Base-by-base conservation (phyloP, 2,113 vertebrate genomes). In the Cyanoderma ruficeps region DNA sequence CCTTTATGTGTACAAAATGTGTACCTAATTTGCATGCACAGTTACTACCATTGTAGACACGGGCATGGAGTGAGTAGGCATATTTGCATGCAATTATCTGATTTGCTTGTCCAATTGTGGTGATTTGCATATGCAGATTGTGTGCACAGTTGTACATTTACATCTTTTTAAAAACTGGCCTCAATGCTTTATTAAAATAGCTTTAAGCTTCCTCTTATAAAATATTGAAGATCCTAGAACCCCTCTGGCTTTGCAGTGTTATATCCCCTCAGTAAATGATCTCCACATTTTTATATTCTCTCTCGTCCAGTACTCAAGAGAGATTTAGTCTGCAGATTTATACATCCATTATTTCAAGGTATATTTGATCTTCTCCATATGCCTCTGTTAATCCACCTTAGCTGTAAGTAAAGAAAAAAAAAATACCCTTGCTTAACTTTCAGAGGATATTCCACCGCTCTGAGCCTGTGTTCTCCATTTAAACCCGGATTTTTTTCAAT, bases 61-160 rank as follows among this genome's bases (percentile, higher is more conserved):
- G 96, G 90, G 93, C 96, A 84, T 1, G 15, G 65, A 97, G 94
- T 86, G 92, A 97, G 96, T 82, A 94, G 90, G 93, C 86, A 95
- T 93, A 96, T 97, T 97, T 96, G 96, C 96, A 97, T 96, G 93
- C 94, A 96, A 93, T 97, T 97, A 95, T 94, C 96, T 94, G 94
- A 97, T 97, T 95, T 97, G 95, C 96, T 95, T 96, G 96, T 96
- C 96, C 96, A 94, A 68, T 93, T 93, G 93, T 61, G 60, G 2
- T 78, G 83, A 95, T 97, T 91, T 96, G 94, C 94, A 96, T 97
- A 96, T 95, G 94, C 74, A 96, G 88, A 96, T 96, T 84, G 80
- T 90, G 83, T 92, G 88, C 93, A 96, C 94, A 95, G 94, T 97
- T 95, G 96, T 82, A 90, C 90, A 94, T 97, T 95, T 94, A 95